These are phyloP conservation scores for Tethya wilhelma DNA, from an alignment of 37 sponge, comb jelly and placozoan genomes.

Conservation along the genomic window DNA sequence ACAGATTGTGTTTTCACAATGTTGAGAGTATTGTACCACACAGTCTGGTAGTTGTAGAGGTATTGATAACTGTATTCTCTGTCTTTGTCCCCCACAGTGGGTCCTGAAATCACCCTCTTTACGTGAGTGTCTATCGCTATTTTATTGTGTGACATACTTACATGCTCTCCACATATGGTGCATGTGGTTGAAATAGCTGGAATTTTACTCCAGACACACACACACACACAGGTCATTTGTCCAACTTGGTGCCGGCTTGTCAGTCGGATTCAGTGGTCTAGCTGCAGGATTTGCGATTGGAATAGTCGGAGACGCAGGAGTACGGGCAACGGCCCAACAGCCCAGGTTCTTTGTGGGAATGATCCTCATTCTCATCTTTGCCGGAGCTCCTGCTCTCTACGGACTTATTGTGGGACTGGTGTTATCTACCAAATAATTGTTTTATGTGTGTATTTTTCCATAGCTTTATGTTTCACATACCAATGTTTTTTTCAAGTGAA, in stretches of 20 bases:
- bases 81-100: conserved; percentile 26
- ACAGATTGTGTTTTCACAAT: too few relatives aligned
- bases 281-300: conserved; percentile 97
- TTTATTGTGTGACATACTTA: too few relatives aligned
- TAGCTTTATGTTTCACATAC: too few relatives aligned
- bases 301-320: conserved; percentile 96
- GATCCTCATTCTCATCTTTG: conserved; percentile 97
- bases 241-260: conserved; percentile 88
- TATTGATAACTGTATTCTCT: too few relatives aligned
- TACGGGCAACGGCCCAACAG: conserved; percentile 95
- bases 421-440: conserved; percentile 33
- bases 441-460: neutral
- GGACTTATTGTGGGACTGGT: conserved; percentile 96
- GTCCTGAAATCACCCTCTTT: conserved; percentile 37
- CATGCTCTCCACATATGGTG: neutral
- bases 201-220: too few relatives aligned
- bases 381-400: conserved; percentile 95
- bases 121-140: conserved; percentile 39
- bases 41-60: too few relatives aligned
- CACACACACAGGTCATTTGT: conserved; percentile 71
- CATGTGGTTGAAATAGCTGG: neutral
- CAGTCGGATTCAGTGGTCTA: conserved; percentile 94
- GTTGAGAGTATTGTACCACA: too few relatives aligned
- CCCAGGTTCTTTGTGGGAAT: conserved; percentile 96
- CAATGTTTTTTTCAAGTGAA: too few relatives aligned